These are phyloP conservation scores for Premnoplex brunnescens DNA, from an alignment of 2,797 vertebrate genomes.

Conservation along the genomic window DNA sequence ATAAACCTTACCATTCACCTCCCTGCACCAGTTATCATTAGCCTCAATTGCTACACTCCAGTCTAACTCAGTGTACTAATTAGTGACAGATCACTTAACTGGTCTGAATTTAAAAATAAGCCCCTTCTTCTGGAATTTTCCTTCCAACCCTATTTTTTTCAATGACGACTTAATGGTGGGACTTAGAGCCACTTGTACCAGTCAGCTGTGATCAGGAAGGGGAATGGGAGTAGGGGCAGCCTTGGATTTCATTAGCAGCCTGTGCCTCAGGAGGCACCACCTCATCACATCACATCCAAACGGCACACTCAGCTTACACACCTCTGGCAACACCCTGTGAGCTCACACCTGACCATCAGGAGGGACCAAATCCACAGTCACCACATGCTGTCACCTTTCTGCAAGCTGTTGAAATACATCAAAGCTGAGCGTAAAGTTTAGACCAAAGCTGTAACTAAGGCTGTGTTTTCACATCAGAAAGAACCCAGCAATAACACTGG, in stretches of 20 bases:
- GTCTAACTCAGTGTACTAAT: not conserved
- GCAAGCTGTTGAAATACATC: not conserved
- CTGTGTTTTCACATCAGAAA: not conserved
- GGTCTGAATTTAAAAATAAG: constrained; percentile 11
- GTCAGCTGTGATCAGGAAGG: not conserved
- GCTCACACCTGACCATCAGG: not conserved
- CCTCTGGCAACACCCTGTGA: not conserved
- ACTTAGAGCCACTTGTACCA: not conserved
- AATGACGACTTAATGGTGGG: not conserved
- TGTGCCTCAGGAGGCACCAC: not conserved
- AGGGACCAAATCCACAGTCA: not conserved
- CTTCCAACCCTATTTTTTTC: not conserved
- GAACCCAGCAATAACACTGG: not conserved
- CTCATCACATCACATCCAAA: not conserved
- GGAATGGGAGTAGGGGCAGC: fast-evolving
- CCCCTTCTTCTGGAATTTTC: not conserved
- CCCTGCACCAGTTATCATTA: not conserved
- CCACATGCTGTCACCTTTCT: not conserved
- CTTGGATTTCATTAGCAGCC: not conserved
- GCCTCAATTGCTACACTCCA: not conserved
- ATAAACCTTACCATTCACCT: not conserved
- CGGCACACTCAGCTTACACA: not conserved
- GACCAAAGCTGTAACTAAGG: not conserved
- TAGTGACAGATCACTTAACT: not conserved
- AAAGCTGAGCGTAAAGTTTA: not conserved